Base-by-base conservation (phyloP, 2,113 vertebrate species). In the Pituophis catenifer region DNA sequence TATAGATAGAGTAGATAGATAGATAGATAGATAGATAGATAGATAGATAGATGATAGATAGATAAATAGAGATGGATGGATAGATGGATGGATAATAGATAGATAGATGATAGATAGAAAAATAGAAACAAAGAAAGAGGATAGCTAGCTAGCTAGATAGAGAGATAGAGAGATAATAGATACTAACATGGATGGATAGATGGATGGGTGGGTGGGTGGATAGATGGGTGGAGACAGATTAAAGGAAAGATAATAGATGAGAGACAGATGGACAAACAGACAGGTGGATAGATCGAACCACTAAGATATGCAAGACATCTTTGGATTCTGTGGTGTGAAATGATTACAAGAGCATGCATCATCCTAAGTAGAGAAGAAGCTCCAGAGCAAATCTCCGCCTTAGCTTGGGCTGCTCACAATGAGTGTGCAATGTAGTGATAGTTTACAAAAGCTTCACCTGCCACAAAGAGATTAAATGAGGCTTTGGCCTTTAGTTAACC, bases 401-500 rank as follows among this genome's bases (percentile, higher is more conserved):
- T 21, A 52, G 8, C n/a, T 38, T 33, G 48, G n/a, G 54, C 38
- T n/a, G 50, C 50, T 88, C 29, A 3, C 91, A 90, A 38, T 88
- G 53, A 90, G 44, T 59, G 33, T 50, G 29, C 17, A 59, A 23
- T 12, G 0, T 0, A 0, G 5, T 19, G 92, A 12, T 0, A 7
- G 26, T 89, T 8, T 93, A 88, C 86, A 70, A 90, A 89, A 44
- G 75, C 2, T 0, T 58, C 44, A 10, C 90, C 62, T 12, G 0
- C 21, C 94, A 91, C 89, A 0, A 0, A 92, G 81, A 38, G 24
- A 21, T 89, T 92, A 62, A 91, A 81, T 0, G 44, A 50, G 85
- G 90, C 86, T 93, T 75, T 92, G 90, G 38, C 81, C 81, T 92
- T 59, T 86, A 44, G 50, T 89, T 85, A 94, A 91, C 91, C 87